Percentiles rank a stretch among this genome's conserved stretches.
These are phyloP conservation scores for Platypus cylindrus DNA, from an alignment of 2,888 invertebrate genomes.

Conservation along the genomic window DNA sequence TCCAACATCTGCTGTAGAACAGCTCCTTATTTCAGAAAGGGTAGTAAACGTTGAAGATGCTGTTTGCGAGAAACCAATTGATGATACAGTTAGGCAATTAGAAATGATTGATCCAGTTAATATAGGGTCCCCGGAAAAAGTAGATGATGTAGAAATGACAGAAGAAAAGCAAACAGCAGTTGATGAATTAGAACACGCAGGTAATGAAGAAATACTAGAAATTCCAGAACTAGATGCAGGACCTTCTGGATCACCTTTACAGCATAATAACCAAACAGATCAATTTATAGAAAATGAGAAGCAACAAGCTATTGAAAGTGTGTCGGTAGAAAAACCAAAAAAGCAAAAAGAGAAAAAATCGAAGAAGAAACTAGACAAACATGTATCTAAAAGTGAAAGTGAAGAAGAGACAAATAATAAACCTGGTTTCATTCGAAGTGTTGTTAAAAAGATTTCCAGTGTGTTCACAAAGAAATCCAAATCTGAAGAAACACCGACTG, in stretches of 20 bases:
- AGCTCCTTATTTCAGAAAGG: too few species aligned
- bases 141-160: too few species aligned
- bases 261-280: not conserved
- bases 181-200: too few species aligned
- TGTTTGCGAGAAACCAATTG: too few species aligned
- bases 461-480: slow-evolving; percentile 24
- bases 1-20: too few species aligned
- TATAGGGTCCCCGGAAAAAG: too few species aligned
- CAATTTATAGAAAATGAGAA: not conserved
- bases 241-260: not conserved
- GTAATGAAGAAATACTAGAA: too few species aligned
- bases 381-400: slow-evolving; percentile 14
- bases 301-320: not conserved
- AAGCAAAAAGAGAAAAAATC: slow-evolving; percentile 16
- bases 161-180: too few species aligned
- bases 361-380: slow-evolving; percentile 14
- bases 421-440: slow-evolving; percentile 23
- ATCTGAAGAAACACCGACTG: slow-evolving; percentile 21
- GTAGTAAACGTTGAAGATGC: too few species aligned
- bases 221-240: too few species aligned
- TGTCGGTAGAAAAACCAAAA: not conserved
- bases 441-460: slow-evolving; percentile 26
- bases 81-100: too few species aligned
- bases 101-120: too few species aligned
- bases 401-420: slow-evolving; percentile 15